Base-by-base conservation (phyloP, 2,888 invertebrate species). In the Leptinotarsa juncta region DNA sequence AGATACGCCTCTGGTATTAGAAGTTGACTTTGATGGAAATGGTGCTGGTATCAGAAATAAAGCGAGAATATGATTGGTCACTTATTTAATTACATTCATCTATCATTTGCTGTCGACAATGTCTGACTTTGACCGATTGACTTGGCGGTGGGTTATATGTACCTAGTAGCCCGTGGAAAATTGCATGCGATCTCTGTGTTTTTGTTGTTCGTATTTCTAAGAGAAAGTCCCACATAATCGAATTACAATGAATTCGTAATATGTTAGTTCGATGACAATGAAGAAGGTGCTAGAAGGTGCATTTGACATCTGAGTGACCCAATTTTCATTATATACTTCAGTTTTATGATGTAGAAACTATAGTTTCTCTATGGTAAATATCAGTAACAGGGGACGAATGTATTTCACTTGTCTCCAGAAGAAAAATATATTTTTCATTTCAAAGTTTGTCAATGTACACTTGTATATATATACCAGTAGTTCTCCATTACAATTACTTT, bases 31-130 rank as follows among this genome's bases (percentile, higher is more conserved):
- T 84, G 84, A 83, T 84, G 83, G 84, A 83, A 84, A 83, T 77
- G 81, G 82, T 82, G 82, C 82, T 78, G 81, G 82, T 84, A 84
- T 84, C 84, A 83, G 81, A 82, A 83, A 81, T 83, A 86, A 84
- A 85, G 85, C 85, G 86, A 83, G 84, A 86, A 86, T 87, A 87
- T 87, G 87, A 87, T 87, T 87, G 87, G 87, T 87, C 86, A 87
- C 86, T 87, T 87, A 87, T 87, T 87, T 87, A 87, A 87, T 87
- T 87, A 87, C 86, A 85, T 83, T 84, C 84, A 87, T 87, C 87
- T 87, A 87, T 87, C 87, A 87, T 86, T 85, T 84, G 83, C 84
- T 85, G 86, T 86, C 86, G 86, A 83, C 85, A 84, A 85, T 84
- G 81, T 81, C 82, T 86, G 86, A 86, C 86, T 85, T 86, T 86